Conservation (phyloP, 2,797 vertebrate species). For the Gorsachius magnificus region DNA sequence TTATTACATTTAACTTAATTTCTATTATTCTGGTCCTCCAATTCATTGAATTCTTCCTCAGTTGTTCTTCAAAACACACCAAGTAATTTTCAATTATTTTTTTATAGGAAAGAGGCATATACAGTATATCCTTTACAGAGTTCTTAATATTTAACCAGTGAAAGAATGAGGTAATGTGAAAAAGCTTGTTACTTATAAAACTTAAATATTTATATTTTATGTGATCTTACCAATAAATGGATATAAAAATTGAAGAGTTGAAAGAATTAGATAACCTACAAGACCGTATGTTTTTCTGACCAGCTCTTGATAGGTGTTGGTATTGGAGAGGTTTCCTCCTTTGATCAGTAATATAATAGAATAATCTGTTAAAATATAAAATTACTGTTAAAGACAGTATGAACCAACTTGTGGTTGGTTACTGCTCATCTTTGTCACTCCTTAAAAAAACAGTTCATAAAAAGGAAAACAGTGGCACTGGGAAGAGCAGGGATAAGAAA, state of each 20-base stretch:
- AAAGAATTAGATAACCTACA: conserved; percentile 88
- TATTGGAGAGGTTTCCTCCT: conserved; percentile 87
- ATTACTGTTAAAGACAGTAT: not conserved
- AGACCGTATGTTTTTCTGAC: conserved; percentile 89
- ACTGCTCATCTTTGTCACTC: not conserved
- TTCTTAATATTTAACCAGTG: not conserved
- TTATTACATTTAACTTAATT: not conserved
- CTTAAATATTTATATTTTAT: not conserved
- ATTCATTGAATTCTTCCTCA: not conserved
- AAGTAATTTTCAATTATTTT: not conserved
- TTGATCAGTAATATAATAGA: conserved; percentile 93
- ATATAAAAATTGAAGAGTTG: conserved; percentile 92
- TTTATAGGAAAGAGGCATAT: not conserved
- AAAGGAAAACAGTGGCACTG: not conserved
- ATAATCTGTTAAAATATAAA: conserved; percentile 84
- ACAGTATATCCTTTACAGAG: not conserved
- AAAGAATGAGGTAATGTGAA: not conserved
- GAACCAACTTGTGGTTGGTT: not conserved
- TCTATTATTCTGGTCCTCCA: not conserved
- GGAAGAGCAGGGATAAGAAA: not conserved
- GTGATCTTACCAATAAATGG: conserved; percentile 92
- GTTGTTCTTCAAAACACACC: not conserved
- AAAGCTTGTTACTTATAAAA: not conserved
- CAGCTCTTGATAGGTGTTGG: conserved; percentile 90
- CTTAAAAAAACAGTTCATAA: not conserved